Percentiles rank a stretch among this genome's conserved stretches.
Conservation (phyloP, 2,888 invertebrate species). For the Linnaemya vulpina region DNA sequence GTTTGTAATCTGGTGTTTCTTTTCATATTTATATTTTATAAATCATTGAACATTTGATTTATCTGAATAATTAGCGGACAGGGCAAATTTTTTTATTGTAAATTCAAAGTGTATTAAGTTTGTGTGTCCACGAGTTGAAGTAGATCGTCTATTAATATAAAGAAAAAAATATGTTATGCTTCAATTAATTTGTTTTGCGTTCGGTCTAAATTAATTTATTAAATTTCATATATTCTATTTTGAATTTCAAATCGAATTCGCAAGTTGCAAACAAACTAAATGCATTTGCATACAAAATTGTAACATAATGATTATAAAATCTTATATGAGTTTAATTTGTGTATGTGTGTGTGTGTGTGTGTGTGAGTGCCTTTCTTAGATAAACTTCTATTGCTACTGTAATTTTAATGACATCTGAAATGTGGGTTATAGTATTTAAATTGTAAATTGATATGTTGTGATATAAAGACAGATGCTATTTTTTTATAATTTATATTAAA, state of each 20-base stretch:
- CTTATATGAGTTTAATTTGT: slow-evolving; percentile 1
- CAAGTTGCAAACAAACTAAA: neutral
- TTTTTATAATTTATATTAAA: slow-evolving; percentile 14
- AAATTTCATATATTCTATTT: slow-evolving; percentile 47
- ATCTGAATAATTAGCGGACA: slow-evolving; percentile 60
- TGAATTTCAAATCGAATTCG: slow-evolving; percentile 20
- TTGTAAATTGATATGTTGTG: slow-evolving; percentile 58
- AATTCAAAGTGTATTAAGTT: slow-evolving; percentile 21
- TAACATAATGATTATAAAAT: slow-evolving; percentile 30
- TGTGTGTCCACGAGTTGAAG: slow-evolving; percentile 5
- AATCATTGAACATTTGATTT: slow-evolving; percentile 67
- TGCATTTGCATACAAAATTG: slow-evolving; percentile 25
- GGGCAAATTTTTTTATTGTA: slow-evolving; percentile 48
- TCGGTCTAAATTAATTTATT: slow-evolving; percentile 62
- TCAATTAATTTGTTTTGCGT: slow-evolving; percentile 60
- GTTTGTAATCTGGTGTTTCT: slow-evolving; percentile 18
- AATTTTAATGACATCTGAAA: slow-evolving; percentile 43
- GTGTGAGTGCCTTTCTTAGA: neutral
- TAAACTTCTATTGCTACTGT: slow-evolving; percentile 45
- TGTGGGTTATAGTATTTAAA: slow-evolving; percentile 54
- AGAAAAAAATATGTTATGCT: slow-evolving; percentile 45
- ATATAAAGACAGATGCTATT: slow-evolving; percentile 21
- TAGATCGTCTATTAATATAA: slow-evolving; percentile 4
- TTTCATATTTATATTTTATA: slow-evolving; percentile 48
- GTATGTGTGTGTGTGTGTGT: too few relatives aligned